Evolutionary conservation across 1,140 invertebrate species (phyloP).

Genomic region (Cecropterus lyciades): DNA sequence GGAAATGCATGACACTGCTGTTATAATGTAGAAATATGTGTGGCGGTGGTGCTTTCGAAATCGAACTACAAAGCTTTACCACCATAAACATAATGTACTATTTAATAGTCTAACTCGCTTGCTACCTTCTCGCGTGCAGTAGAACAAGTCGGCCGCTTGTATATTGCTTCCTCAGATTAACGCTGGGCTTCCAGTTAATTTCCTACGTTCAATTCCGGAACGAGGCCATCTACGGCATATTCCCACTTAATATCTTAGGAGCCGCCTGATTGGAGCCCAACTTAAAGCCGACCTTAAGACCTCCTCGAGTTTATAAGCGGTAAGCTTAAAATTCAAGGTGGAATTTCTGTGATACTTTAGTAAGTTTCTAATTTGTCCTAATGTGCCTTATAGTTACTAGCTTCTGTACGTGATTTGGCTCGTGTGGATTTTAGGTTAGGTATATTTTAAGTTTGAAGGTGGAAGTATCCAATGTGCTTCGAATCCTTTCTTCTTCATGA

Average conservation of each 20-base stretch:
- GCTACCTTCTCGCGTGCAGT: not conserved
- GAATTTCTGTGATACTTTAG: too few species aligned
- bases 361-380: too few species aligned
- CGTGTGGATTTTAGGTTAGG: not conserved
- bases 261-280: conserved; percentile 40
- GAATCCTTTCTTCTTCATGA: too few species aligned
- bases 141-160: conserved; percentile 25
- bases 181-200: conserved; percentile 61
- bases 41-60: too few species aligned
- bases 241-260: conserved; percentile 45
- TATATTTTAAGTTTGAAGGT: not conserved
- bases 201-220: conserved; percentile 57
- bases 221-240: conserved; percentile 45
- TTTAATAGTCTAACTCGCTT: conserved; percentile 24
- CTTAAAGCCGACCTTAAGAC: conserved; percentile 27
- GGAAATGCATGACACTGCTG: too few species aligned
- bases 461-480: too few species aligned
- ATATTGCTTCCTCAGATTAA: conserved; percentile 64
- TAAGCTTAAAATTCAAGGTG: conserved; percentile 16
- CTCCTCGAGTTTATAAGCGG: conserved; percentile 18
- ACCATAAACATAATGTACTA: conserved; percentile 19
- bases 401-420: too few species aligned
- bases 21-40: too few species aligned
- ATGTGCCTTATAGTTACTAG: too few species aligned
- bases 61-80: too few species aligned